Base-by-base conservation (phyloP, 2,888 invertebrate genomes). In the Drosophila atripex region DNA sequence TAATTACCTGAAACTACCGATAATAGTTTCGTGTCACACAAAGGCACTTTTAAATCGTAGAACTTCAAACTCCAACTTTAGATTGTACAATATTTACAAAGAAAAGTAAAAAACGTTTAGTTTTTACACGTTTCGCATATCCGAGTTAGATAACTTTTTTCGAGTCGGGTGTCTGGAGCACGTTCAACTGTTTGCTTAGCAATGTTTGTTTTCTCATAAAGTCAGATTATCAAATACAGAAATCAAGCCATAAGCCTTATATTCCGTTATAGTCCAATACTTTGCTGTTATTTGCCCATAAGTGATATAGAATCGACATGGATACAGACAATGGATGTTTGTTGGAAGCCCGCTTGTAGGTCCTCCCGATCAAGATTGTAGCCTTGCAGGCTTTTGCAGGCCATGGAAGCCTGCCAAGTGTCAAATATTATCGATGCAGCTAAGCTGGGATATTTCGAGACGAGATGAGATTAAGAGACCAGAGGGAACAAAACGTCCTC, bases 341-440 rank as follows among this genome's bases (percentile, higher is more conserved):
- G 35, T 35, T 35, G 5, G 2, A n/a, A 35, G 12, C 6, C n/a
- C 35, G 1, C 1, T 6, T n/a, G n/a, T n/a, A n/a, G 6, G 12
- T 32, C 28, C 28, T 28, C 28, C 8, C 28, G 35, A n/a, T n/a
- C n/a, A 6, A 35, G 35, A n/a, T n/a, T 35, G n/a, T 1, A 14
- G 5, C n/a, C 35, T n/a, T n/a, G 28, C 9, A 28, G n/a, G 35
- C 14, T 39, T 41, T 38, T 39, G 32, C 28, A 32, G 21, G 52
- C 56, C 65, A 80, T 83, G 88, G 83, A 79, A 66, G 32, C n/a
- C 16, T 43, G 60, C 86, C 88, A 87, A 77, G 41, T 60, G 54
- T 43, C 47, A 73, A 79, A 60, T 66, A 78, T 56, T 66, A 86
- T 82, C 75, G 79, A 83, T 80, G 77, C 65, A 65, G 50, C 49